These are phyloP conservation scores for Podarcis cretensis DNA, from an alignment of 2,113 vertebrate genomes.

Conservation along the genomic window DNA sequence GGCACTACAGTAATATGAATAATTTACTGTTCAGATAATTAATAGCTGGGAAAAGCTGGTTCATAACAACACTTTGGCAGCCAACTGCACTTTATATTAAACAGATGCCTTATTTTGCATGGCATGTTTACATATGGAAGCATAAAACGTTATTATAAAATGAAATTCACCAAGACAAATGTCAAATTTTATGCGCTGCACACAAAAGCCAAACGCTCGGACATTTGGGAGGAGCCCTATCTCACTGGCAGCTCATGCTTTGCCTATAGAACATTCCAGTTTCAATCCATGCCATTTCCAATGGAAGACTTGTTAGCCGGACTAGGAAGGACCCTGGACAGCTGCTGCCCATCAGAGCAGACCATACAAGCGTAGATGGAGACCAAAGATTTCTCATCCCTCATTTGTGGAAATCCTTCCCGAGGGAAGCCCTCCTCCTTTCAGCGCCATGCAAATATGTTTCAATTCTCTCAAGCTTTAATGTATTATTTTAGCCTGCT, in stretches of 20 bases:
- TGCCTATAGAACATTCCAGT: not conserved
- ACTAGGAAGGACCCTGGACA: not conserved
- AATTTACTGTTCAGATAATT: not conserved
- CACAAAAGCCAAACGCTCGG: not conserved
- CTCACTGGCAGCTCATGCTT: not conserved
- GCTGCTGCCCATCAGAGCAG: not conserved
- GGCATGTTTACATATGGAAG: not conserved
- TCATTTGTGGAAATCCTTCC: not conserved
- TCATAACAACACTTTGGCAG: conserved; percentile 14
- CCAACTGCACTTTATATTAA: not conserved
- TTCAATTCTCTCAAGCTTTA: not conserved
- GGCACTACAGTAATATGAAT: conserved; percentile 19
- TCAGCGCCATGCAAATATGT: not conserved
- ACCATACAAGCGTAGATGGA: not conserved
- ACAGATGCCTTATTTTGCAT: not conserved
- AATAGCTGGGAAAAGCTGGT: not conserved
- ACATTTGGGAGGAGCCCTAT: not conserved
- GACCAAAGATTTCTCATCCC: not conserved
- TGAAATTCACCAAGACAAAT: conserved; percentile 16
- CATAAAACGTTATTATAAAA: not conserved
- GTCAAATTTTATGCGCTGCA: not conserved
- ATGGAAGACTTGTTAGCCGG: not conserved
- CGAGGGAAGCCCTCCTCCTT: not conserved
- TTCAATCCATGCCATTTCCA: not conserved
- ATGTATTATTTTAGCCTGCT: not conserved